These are phyloP conservation scores for Ceyx erithaca DNA, from an alignment of 2,797 vertebrate species.

Conservation along the genomic window DNA sequence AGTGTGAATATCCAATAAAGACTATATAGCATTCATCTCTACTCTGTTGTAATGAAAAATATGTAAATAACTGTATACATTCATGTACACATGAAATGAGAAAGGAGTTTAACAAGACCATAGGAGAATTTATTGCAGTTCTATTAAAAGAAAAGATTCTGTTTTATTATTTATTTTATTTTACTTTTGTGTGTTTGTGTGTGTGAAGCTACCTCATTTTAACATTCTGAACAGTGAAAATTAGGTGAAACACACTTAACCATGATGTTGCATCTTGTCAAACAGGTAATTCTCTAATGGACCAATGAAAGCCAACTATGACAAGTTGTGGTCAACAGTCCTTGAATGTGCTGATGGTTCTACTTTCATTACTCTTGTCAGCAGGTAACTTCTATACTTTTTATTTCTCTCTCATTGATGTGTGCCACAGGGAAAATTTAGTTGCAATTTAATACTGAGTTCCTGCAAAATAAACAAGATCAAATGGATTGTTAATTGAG, in stretches of 20 bases:
- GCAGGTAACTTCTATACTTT: constrained; percentile 84
- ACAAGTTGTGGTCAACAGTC: constrained; percentile 92
- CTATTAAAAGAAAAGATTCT: neutral
- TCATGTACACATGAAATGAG: neutral
- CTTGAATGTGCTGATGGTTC: constrained; percentile 90
- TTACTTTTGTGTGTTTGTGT: no score
- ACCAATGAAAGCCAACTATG: constrained; percentile 94
- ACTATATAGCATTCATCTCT: neutral
- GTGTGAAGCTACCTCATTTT: neutral
- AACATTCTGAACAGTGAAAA: neutral
- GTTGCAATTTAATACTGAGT: neutral
- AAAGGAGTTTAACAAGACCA: neutral
- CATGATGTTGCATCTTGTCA: constrained; percentile 6
- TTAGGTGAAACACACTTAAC: neutral
- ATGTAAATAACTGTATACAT: neutral
- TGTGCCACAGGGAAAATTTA: neutral
- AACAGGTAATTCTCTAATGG: constrained; percentile 74
- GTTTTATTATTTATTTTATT: no score
- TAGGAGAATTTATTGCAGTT: neutral
- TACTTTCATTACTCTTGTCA: constrained; percentile 89
- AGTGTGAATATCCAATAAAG: neutral
- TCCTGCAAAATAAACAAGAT: neutral
- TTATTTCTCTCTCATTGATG: neutral
- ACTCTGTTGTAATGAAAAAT: neutral
- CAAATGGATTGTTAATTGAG: neutral